phyloP scores from a whole-genome alignment of 2,888 invertebrate genomes.

The Siphlonurus alternatus region DNA sequence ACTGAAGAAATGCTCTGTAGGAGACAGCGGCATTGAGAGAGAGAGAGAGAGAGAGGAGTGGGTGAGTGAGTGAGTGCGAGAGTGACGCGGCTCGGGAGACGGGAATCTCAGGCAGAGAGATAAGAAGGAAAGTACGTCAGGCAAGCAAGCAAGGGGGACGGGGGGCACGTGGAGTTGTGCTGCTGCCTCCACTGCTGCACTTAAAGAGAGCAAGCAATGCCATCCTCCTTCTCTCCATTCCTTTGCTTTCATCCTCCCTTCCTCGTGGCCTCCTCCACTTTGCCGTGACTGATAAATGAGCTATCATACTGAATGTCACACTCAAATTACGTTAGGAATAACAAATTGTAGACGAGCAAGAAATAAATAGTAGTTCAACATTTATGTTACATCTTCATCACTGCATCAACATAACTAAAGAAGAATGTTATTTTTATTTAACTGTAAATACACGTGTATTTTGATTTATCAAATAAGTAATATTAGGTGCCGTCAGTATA shows the following conservation, averaged over 20 bases:
- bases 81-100: neutral
- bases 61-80: neutral
- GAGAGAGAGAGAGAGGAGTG: neutral
- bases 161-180: neutral
- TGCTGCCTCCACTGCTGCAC: neutral
- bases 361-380: neutral
- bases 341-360: neutral
- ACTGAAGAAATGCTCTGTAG: too few species aligned
- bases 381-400: neutral
- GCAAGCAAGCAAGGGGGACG: neutral
- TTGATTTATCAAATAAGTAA: too few species aligned
- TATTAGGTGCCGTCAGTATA: too few species aligned
- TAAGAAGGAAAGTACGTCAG: neutral
- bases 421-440: too few species aligned
- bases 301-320: neutral
- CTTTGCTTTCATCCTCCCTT: neutral
- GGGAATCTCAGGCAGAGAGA: neutral
- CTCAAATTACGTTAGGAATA: neutral
- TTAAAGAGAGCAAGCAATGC: neutral
- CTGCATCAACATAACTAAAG: neutral
- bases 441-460: too few species aligned
- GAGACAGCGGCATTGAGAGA: too few species aligned
- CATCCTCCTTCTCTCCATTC: neutral
- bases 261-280: neutral
- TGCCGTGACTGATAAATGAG: neutral